phyloP scores from a whole-genome alignment of 1,140 invertebrate species.

The Parasteatoda tepidariorum region DNA sequence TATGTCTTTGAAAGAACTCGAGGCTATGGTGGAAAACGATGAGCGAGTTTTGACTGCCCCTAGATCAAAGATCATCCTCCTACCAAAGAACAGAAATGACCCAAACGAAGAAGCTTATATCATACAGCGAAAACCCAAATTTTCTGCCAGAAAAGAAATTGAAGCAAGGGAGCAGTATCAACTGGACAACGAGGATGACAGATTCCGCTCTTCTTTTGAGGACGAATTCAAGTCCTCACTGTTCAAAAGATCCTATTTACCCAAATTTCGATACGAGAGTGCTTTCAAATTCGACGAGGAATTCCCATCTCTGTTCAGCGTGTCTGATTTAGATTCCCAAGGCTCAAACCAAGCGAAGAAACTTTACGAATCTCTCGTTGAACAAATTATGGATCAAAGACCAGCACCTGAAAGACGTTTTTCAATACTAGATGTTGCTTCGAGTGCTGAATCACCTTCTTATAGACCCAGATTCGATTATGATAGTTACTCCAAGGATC shows the following conservation, averaged over 20 bases:
- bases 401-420: neutral
- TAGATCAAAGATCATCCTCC: conserved; percentile 1
- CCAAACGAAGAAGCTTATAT: conserved; percentile 3
- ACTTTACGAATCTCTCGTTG: conserved; percentile 35
- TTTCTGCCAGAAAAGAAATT: neutral
- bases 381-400: neutral
- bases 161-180: neutral
- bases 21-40: conserved; percentile 41
- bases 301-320: conserved; percentile 23
- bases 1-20: conserved; percentile 41
- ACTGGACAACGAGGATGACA: neutral
- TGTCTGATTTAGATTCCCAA: conserved; percentile 11
- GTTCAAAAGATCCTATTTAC: neutral
- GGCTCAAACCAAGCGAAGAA: conserved; percentile 19
- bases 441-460: conserved; percentile 13
- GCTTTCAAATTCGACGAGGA: conserved; percentile 13
- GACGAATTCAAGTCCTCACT: neutral
- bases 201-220: neutral
- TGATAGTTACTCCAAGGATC: conserved; percentile 32
- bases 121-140: conserved; percentile 34
- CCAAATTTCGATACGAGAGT: neutral
- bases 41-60: conserved; percentile 22
- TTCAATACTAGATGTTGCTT: conserved; percentile 13
- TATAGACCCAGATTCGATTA: conserved; percentile 49
- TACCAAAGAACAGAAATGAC: conserved; percentile 9